Conservation (phyloP, 53 echinoderm and acorn worm species). For the Antedon mediterranea region DNA sequence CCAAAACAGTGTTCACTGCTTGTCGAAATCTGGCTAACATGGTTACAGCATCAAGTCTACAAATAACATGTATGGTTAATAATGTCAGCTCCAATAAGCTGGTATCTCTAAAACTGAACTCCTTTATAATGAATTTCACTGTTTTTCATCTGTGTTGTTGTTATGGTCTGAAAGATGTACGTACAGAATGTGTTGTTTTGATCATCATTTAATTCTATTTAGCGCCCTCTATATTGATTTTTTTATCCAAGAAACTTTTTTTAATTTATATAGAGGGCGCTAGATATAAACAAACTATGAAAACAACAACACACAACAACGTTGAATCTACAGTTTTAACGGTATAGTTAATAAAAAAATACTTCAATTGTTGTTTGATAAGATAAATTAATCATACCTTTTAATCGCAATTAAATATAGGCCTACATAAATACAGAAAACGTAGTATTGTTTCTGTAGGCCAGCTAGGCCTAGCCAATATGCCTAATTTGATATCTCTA, state of each 20-base stretch:
- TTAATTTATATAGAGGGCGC: not conserved
- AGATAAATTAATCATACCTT: too few species aligned
- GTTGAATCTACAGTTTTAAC: too few species aligned
- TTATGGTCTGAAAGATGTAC: not conserved
- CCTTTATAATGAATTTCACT: not conserved
- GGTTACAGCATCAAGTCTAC: not conserved
- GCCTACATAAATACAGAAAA: too few species aligned
- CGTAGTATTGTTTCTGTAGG: too few species aligned
- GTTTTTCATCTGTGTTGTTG: not conserved
- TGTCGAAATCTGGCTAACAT: not conserved
- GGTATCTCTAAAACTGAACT: not conserved
- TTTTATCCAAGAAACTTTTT: not conserved
- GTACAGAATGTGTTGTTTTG: not conserved
- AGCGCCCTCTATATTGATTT: not conserved
- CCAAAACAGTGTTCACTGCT: not conserved
- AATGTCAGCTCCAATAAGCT: not conserved
- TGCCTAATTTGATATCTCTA: too few species aligned
- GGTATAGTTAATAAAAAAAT: too few species aligned
- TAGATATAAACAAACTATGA: not conserved
- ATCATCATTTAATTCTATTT: not conserved
- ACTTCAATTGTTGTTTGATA: too few species aligned
- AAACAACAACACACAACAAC: too few species aligned
- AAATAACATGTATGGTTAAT: not conserved
- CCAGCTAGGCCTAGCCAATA: too few species aligned
- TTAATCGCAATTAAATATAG: too few species aligned